These are phyloP conservation scores for Cotesia vestalis DNA, from an alignment of 1,140 invertebrate species.

Conservation along the genomic window DNA sequence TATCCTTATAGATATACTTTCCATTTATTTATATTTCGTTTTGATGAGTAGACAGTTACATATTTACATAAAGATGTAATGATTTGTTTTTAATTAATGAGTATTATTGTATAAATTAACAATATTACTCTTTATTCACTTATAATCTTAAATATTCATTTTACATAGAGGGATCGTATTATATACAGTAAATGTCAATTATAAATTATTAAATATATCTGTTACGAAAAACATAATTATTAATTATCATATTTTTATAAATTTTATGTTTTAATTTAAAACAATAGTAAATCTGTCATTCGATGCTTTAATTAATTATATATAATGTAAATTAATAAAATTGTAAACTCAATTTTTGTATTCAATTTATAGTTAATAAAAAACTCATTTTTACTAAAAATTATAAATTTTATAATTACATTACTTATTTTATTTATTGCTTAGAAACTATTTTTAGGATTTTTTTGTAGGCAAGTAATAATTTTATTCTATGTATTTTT, in stretches of 20 bases:
- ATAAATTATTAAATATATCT: slow-evolving; percentile 8
- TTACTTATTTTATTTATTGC: slow-evolving; percentile 61
- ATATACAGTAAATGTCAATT: slow-evolving; percentile 35
- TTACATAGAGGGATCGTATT: slow-evolving; percentile 28
- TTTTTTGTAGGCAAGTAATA: slow-evolving; percentile 47
- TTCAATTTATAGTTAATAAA: neutral
- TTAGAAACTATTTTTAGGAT: slow-evolving; percentile 57
- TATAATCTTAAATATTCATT: slow-evolving; percentile 35
- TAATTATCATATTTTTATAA: too few relatives aligned
- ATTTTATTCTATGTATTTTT: slow-evolving; percentile 42
- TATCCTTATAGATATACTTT: slow-evolving; percentile 26
- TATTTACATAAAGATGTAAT: slow-evolving; percentile 61
- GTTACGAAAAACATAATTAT: neutral
- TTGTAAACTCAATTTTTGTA: too few relatives aligned
- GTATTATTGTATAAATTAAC: slow-evolving; percentile 47
- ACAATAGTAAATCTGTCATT: too few relatives aligned
- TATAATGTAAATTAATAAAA: too few relatives aligned
- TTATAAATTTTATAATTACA: neutral
- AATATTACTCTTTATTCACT: slow-evolving; percentile 49
- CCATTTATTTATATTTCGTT: slow-evolving; percentile 48
- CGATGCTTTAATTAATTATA: too few relatives aligned
- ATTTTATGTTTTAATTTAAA: too few relatives aligned
- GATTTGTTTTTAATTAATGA: neutral
- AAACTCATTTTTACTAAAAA: slow-evolving; percentile 51
- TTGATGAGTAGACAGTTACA: slow-evolving; percentile 61